phyloP scores from a whole-genome alignment of 2,113 vertebrate genomes.

The Dipodomys ordii region DNA sequence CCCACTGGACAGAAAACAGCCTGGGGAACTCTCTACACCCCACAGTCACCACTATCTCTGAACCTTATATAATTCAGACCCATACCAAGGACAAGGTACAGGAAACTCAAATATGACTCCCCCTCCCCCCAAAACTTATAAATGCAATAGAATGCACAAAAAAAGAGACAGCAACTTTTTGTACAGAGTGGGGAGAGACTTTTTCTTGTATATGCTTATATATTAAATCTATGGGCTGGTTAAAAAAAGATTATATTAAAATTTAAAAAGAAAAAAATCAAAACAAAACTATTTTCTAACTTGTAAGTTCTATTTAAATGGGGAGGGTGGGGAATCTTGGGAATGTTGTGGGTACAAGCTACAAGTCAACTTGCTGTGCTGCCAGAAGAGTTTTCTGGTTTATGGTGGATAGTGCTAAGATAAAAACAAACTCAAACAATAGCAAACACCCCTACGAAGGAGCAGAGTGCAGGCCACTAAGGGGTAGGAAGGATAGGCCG shows the following conservation, averaged over 20 bases:
- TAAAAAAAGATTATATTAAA: constrained; percentile 95
- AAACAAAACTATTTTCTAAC: constrained; percentile 94
- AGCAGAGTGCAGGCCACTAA: constrained; percentile 66
- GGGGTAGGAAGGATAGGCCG: not conserved
- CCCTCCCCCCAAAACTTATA: constrained; percentile 77
- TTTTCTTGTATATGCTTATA: constrained; percentile 98
- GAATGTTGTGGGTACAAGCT: constrained; percentile 68
- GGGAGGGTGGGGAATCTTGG: constrained; percentile 66
- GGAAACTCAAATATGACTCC: constrained; percentile 98
- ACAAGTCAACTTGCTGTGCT: constrained; percentile 80
- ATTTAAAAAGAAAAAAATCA: constrained; percentile 86
- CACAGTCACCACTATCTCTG: constrained; percentile 93
- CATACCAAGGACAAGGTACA: constrained; percentile 98
- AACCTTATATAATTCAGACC: constrained; percentile 95
- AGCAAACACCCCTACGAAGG: constrained; percentile 74
- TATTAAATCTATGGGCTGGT: constrained; percentile 93
- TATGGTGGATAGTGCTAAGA: constrained; percentile 83
- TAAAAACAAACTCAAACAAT: constrained; percentile 58
- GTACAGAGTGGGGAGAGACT: constrained; percentile 95
- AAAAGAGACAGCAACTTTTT: constrained; percentile 92
- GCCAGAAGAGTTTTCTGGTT: constrained; percentile 87
- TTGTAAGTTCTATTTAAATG: constrained; percentile 94
- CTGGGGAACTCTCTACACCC: constrained; percentile 96
- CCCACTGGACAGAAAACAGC: constrained; percentile 97
- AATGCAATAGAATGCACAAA: constrained; percentile 97